phyloP scores from a whole-genome alignment of 1,140 invertebrate genomes.

The Armadillidium nasatum region DNA sequence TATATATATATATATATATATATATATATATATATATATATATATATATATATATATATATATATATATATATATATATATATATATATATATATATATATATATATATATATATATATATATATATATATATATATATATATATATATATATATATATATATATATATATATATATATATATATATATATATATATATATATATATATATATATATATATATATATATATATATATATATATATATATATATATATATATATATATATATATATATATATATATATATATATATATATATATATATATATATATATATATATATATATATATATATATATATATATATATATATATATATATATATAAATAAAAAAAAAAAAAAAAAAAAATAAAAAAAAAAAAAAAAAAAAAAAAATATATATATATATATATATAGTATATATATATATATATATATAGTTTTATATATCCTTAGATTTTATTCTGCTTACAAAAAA shows the following conservation, averaged over 20 bases:
- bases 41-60: too few relatives aligned
- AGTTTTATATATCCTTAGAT: too few relatives aligned
- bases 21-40: too few relatives aligned
- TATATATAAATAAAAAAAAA: slow-evolving; percentile 1
- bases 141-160: slow-evolving; percentile 1
- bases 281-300: slow-evolving; percentile 3
- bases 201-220: background rate
- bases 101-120: too few relatives aligned
- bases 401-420: background rate
- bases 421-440: background rate
- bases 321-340: slow-evolving; percentile 1
- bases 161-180: slow-evolving; percentile 7
- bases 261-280: background rate
- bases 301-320: background rate
- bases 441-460: too few relatives aligned
- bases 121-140: too few relatives aligned
- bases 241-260: too few relatives aligned
- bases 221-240: too few relatives aligned
- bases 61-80: too few relatives aligned
- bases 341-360: background rate
- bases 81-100: too few relatives aligned
- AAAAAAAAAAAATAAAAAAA: background rate
- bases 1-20: too few relatives aligned
- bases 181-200: background rate
- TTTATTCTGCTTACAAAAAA: too few relatives aligned